A percentile compares a stretch with the other conserved stretches of the same genome.
Conservation (phyloP, 2,888 invertebrate species). For the Napeogenes inachia region DNA sequence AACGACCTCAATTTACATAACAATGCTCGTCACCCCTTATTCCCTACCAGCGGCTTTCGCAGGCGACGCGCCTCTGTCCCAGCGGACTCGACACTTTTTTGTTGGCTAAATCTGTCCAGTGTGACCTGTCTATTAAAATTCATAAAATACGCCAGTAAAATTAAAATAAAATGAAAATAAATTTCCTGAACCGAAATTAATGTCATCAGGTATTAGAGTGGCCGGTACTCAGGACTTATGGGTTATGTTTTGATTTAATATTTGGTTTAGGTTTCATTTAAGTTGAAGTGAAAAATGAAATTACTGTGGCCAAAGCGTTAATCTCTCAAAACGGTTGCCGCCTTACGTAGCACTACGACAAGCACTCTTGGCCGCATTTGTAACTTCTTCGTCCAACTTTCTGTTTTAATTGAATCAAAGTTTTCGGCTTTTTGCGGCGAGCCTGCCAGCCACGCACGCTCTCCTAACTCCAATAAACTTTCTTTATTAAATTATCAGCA, state of each 20-base stretch:
- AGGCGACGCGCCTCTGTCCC: constrained; percentile 63
- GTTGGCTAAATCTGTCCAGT: constrained; percentile 54
- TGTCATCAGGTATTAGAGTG: constrained; percentile 17
- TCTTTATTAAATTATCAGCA: constrained; percentile 77
- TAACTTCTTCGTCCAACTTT: constrained; percentile 72
- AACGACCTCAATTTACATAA: constrained; percentile 78
- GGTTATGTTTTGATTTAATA: constrained; percentile 53
- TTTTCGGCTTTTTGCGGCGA: constrained; percentile 76
- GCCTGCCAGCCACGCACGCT: constrained; percentile 74
- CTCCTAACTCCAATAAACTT: constrained; percentile 63
- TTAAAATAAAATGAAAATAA: constrained; percentile 35
- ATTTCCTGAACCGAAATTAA: constrained; percentile 27
- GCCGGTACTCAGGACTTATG: constrained; percentile 20
- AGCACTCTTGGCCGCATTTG: constrained; percentile 40
- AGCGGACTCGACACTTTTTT: constrained; percentile 64
- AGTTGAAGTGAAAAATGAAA: neutral
- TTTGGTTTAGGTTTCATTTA: constrained; percentile 18
- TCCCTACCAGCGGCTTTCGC: constrained; percentile 71
- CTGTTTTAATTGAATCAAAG: constrained; percentile 77
- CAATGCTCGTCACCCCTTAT: constrained; percentile 76
- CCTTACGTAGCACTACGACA: constrained; percentile 29
- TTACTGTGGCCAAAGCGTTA: constrained; percentile 1
- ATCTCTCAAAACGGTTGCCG: constrained; percentile 17
- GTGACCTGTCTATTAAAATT: constrained; percentile 40
- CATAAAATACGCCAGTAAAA: constrained; percentile 34